A percentile compares a stretch with the other conserved stretches of the same genome.
Evolutionary conservation across 2,888 invertebrate species (phyloP).

Genomic region (Rosalia funebris): DNA sequence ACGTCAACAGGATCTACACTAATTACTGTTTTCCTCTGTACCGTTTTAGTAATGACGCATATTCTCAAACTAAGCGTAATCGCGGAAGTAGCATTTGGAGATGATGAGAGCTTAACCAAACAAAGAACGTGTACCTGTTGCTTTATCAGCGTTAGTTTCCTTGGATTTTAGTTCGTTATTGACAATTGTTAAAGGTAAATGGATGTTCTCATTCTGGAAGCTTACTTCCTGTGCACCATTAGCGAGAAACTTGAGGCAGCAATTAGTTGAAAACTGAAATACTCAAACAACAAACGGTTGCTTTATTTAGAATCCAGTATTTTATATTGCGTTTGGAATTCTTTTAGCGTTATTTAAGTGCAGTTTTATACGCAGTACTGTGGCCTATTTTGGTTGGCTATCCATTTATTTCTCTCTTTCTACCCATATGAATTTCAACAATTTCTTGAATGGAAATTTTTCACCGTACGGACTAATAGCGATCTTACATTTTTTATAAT

Average conservation of each 20-base stretch:
- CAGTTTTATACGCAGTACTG: background rate
- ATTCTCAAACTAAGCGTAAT: slow-evolving; percentile 19
- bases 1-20: slow-evolving; percentile 7
- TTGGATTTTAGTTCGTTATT: slow-evolving; percentile 33
- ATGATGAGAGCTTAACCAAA: slow-evolving; percentile 28
- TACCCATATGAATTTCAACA: too few relatives aligned
- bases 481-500: too few relatives aligned
- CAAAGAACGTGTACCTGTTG: slow-evolving; percentile 37
- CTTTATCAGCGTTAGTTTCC: slow-evolving; percentile 27
- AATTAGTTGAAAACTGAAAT: slow-evolving; percentile 37
- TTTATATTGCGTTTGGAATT: slow-evolving; percentile 12
- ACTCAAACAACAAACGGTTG: slow-evolving; percentile 6
- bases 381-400: too few relatives aligned
- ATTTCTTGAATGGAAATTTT: too few relatives aligned
- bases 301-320: slow-evolving; percentile 6
- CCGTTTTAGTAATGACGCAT: slow-evolving; percentile 14
- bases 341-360: background rate
- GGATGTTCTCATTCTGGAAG: slow-evolving; percentile 36
- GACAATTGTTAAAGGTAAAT: slow-evolving; percentile 36
- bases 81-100: slow-evolving; percentile 23
- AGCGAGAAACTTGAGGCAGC: slow-evolving; percentile 46
- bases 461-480: too few relatives aligned
- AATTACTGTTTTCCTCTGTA: slow-evolving; percentile 14
- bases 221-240: slow-evolving; percentile 43
- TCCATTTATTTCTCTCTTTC: too few relatives aligned